Base-by-base conservation (phyloP, 2,113 vertebrate species). In the Chlorodrepanis virens region DNA sequence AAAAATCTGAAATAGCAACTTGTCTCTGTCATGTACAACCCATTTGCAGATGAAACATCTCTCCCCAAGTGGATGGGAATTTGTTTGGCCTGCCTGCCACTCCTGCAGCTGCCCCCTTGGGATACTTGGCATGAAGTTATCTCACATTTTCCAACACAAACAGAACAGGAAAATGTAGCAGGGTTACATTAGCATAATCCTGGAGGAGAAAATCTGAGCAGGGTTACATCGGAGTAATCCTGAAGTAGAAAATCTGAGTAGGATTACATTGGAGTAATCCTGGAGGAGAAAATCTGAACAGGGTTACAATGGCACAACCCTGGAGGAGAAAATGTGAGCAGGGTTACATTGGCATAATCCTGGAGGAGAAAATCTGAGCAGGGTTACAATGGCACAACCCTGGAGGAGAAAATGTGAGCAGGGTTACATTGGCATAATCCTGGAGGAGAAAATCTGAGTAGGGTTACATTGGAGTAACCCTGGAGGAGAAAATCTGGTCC, bases 11-110 rank as follows among this genome's bases (percentile, higher is more conserved):
- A 92, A 64, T 10, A 74, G 60, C 76, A 90, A 80, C 94, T 94
- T 96, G 85, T 94, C 93, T 93, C 63, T 96, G 93, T 90, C 57
- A 31, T 69, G 83, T 93, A 79, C 74, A 76, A 49, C 52, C 87
- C 69, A 54, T 87, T 97, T 89, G 72, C 47, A 67, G 79, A 80
- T 85, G 76, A 91, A 92, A 76, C 31, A 75, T 86, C 42, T 87
- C 77, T 79, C 79, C 53, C 87, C 75, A 63, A 93, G 81, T 56
- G 28, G 87, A 76, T 45, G 49, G 69, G 75, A 75, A 86, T 86
- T 88, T 60, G 14, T 42, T 27, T 78, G 86, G 69, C 59, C 35
- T 1, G 11, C 40, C 45, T 82, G 35, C 84, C 49, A 12, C 39
- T 93, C 15, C 53, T 74, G 33, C 57, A 77, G 63, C 24, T 39